Evolutionary conservation across 2,113 vertebrate species (phyloP), one percentile per base, ranked within the genome.

Genomic region (Struthidea cinerea): DNA sequence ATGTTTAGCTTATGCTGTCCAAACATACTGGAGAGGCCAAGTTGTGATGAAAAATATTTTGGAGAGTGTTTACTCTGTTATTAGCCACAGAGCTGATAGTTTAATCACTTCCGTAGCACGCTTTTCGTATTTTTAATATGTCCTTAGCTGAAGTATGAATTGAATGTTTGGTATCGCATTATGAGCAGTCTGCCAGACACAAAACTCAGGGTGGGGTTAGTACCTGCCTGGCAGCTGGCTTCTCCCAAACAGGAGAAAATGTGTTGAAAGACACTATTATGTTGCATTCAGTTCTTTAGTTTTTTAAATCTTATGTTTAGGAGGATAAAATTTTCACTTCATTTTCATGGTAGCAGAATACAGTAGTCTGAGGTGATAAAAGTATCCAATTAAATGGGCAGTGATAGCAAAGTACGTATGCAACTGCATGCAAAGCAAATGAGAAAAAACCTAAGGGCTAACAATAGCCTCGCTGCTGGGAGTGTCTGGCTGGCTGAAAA

Each of bases 161-260:
- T 61, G 75, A 83, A 80, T 52, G 33, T 52, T 87, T 61, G 46
- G 41, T 57, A n/a, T 74, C 3, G 3, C 57, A 24, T 67, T 84
- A 3, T 67, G 60, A 90, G 22, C 24, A 83, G 39, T n/a, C 84
- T 89, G 78, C 61, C 49, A 78, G 85, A 47, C 68, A 63, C 59
- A 84, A 77, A 92, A 90, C 44, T 46, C 65, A 11, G 42, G 30
- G 50, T 22, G 19, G 4, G 2, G 50, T 79, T 61, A 65, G 64
- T 80, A 86, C 83, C 86, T 95, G 86, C 42, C 42, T 37, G 60
- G 68, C 79, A 83, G 35, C 59, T 93, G 57, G 9, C 44, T 71
- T 93, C 44, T 90, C 37, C 56, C 28, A 30, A 85, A 83, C 41
- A 90, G 55, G 27, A 87, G 37, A 13, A 82, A 71, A 33, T 55